Conservation (phyloP, 2,797 vertebrate species). For the Arrhamphus sclerolepis region DNA sequence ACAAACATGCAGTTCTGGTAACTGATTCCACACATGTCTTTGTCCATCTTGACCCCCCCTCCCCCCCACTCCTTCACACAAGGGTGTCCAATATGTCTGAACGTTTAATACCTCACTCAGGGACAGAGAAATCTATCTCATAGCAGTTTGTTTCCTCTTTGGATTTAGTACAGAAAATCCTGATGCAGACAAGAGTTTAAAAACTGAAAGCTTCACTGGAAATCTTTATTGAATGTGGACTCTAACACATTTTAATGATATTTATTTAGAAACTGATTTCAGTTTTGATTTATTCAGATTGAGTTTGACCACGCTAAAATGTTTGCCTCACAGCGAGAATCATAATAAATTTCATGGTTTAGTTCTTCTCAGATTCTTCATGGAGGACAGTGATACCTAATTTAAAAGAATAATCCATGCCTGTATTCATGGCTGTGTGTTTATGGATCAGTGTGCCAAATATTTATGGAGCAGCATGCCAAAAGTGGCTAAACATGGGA, state of each 20-base stretch:
- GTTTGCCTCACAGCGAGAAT: neutral
- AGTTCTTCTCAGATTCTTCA: conserved; percentile 18
- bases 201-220: conserved; percentile 7
- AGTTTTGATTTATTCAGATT: no score
- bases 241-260: no score
- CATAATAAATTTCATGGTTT: neutral
- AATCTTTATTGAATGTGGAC: no score
- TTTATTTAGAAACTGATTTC: no score
- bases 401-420: conserved; percentile 36
- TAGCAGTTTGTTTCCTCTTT: conserved; percentile 39
- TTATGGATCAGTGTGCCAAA: conserved; percentile 41
- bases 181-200: neutral
- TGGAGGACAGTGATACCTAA: conserved; percentile 20
- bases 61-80: conserved; percentile 45
- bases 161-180: neutral
- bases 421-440: conserved; percentile 45
- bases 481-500: conserved; percentile 54
- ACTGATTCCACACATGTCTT: conserved; percentile 84
- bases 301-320: conserved; percentile 3
- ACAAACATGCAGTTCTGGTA: conserved; percentile 72
- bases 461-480: conserved; percentile 49
- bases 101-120: conserved; percentile 67
- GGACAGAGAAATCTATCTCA: conserved; percentile 62
- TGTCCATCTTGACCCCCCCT: conserved; percentile 74
- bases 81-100: conserved; percentile 64